Base-by-base conservation (phyloP, 2,888 invertebrate genomes). In the Pyrochroa serraticornis region DNA sequence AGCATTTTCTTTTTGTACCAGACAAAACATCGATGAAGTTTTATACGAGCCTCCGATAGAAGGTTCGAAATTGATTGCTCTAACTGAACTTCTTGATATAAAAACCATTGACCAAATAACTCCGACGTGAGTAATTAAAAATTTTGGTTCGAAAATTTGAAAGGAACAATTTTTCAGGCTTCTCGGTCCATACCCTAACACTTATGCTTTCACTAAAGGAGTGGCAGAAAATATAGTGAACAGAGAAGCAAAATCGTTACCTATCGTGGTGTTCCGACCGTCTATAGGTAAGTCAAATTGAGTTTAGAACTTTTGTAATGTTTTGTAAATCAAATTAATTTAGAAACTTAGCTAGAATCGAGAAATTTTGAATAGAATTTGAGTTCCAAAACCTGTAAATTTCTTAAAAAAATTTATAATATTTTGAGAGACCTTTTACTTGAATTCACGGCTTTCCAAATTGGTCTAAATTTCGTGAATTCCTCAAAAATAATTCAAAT, bases 131-230 rank as follows among this genome's bases (percentile, higher is more conserved):
- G 70, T 53, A 9, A 35, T 33, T 5, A 22, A 5, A 7, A 47
- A 37, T 37, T 12, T 34, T 10, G 6, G n/a, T 10, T n/a, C n/a
- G n/a, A 1, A 12, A n/a, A 22, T 33, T 32, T 44, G 3, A 8
- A 45, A 33, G 13, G 13, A 8, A 33, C 32, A 36, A 14, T 22
- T 5, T 60, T 71, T 67, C 63, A 86, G 85, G 32, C 62, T 84
- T 9, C 63, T 83, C 2, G 79, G 77, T 0, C 75, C 77, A 14
- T 87, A 86, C 76, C 90, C 90, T 0, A 91, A 92, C 75, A 89
- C 88, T 0, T 91, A 91, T 75, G 84, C 87, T 0, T 89, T 85
- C 72, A 88, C 90, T 0, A 91, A 92, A 77, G 86, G 88, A 6
- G 71, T 90, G 9, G 88, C 87, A 0, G 92, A 92, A 71, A 83